These are phyloP conservation scores for Ichneumoninae sp. DNA, from an alignment of 2,888 invertebrate species.

Conservation along the genomic window DNA sequence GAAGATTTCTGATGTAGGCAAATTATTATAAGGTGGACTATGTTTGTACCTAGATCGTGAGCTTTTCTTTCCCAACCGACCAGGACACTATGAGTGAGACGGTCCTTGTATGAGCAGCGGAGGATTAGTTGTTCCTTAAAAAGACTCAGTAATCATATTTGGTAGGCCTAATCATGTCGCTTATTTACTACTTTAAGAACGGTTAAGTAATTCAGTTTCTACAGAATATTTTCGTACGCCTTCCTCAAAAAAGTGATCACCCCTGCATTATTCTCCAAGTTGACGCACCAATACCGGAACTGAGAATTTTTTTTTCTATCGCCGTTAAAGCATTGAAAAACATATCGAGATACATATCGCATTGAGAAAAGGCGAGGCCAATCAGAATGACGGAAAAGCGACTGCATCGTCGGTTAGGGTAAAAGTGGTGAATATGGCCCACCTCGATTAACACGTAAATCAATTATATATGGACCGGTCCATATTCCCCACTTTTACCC, in stretches of 20 bases:
- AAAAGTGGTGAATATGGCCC: too few species aligned
- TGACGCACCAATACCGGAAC: not conserved
- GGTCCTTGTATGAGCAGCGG: too few species aligned
- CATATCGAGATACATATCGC: not conserved
- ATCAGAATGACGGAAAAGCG: not conserved
- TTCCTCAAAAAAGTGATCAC: not conserved
- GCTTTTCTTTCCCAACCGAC: too few species aligned
- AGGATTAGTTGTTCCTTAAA: not conserved
- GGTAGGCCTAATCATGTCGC: not conserved
- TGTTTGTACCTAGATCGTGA: not conserved
- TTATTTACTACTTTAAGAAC: not conserved
- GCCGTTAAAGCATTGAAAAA: not conserved
- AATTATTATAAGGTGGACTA: not conserved
- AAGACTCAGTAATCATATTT: not conserved
- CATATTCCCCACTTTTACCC: too few species aligned
- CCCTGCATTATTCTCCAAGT: not conserved
- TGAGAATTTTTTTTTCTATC: not conserved
- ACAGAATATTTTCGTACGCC: not conserved
- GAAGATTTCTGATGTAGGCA: not conserved
- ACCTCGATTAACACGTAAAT: too few species aligned
- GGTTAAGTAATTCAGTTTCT: not conserved
- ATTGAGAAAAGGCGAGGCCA: not conserved
- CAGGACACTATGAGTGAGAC: too few species aligned
- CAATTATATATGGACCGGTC: too few species aligned
- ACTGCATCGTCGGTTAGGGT: too few species aligned